These are phyloP conservation scores for Celastrina argiolus DNA, from an alignment of 2,888 invertebrate species.

Conservation along the genomic window DNA sequence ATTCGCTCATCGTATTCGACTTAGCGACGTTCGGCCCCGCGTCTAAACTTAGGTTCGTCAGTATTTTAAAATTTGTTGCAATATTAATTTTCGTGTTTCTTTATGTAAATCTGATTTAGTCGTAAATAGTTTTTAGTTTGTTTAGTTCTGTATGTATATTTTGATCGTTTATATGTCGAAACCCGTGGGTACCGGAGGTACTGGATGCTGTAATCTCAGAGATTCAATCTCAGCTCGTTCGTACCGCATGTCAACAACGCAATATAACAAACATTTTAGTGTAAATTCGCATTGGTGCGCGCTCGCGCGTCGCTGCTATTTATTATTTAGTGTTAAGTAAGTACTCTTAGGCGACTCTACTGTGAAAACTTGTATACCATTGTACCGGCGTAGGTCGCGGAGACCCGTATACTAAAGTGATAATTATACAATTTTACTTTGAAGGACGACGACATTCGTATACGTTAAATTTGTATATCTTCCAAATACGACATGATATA, in stretches of 20 bases:
- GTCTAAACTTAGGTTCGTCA: constrained; percentile 36
- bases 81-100: constrained; percentile 66
- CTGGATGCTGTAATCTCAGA: constrained; percentile 62
- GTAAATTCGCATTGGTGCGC: constrained; percentile 70
- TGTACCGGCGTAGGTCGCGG: constrained; percentile 65
- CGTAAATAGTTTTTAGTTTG: constrained; percentile 56
- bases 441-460: constrained; percentile 82
- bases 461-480: constrained; percentile 80
- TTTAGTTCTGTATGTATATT: constrained; percentile 61
- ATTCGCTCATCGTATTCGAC: constrained; percentile 24
- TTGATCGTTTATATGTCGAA: constrained; percentile 56
- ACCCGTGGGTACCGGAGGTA: constrained; percentile 55
- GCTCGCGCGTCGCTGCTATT: constrained; percentile 69
- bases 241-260: constrained; percentile 60
- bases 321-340: constrained; percentile 75
- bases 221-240: constrained; percentile 72
- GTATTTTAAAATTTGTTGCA: constrained; percentile 67
- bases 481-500: constrained; percentile 72
- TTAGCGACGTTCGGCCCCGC: constrained; percentile 26
- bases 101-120: constrained; percentile 71
- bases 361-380: constrained; percentile 76
- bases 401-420: constrained; percentile 60
- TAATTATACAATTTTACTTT: constrained; percentile 70
- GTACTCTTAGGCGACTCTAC: constrained; percentile 65
- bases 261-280: constrained; percentile 72